Evolutionary conservation across 2,113 vertebrate genomes (phyloP).

Genomic region (Corvus hawaiiensis): DNA sequence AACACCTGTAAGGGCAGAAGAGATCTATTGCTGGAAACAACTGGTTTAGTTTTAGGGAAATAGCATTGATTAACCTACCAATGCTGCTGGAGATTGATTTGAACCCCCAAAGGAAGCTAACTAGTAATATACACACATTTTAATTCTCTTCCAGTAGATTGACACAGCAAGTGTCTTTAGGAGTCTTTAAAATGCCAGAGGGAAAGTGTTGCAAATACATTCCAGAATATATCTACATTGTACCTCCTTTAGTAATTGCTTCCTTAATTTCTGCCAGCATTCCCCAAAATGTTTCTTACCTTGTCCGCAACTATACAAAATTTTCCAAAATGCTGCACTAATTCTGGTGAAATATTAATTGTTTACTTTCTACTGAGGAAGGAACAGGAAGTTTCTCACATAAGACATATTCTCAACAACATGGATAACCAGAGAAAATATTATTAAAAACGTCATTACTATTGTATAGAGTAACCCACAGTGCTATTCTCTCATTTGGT

Average conservation of each 20-base stretch:
- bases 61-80: background rate
- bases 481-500: background rate
- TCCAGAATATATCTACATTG: background rate
- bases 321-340: background rate
- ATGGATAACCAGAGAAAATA: background rate
- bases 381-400: background rate
- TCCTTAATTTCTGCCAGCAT: background rate
- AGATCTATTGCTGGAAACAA: background rate
- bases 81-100: background rate
- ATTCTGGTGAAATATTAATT: background rate
- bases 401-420: background rate
- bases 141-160: background rate
- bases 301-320: background rate
- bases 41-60: background rate
- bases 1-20: background rate
- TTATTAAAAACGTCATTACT: background rate
- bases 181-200: background rate
- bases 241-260: background rate
- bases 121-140: background rate
- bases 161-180: background rate
- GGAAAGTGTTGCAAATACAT: background rate
- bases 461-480: background rate
- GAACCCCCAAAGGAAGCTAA: background rate
- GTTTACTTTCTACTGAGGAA: background rate
- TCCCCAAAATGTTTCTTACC: background rate